phyloP scores from a whole-genome alignment of 2,113 vertebrate species.

The Coptodon rendalli region DNA sequence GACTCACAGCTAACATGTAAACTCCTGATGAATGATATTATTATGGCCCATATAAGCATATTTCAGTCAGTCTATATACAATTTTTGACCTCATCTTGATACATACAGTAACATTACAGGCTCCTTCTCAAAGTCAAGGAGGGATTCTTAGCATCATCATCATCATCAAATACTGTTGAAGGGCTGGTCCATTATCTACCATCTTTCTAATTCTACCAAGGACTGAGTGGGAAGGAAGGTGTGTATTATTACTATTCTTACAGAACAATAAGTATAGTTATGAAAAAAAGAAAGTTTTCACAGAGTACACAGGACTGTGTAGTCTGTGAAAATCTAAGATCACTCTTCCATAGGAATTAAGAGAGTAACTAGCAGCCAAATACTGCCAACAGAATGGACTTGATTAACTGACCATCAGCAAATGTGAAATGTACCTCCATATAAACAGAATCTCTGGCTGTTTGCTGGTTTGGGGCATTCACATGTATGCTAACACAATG shows the following conservation, averaged over 20 bases:
- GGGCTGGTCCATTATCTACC: not conserved
- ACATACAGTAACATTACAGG: not conserved
- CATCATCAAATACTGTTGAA: not conserved
- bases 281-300: fast-evolving
- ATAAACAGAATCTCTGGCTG: not conserved
- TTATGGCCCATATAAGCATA: not conserved
- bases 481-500: not conserved
- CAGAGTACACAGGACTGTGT: not conserved
- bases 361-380: not conserved
- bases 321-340: not conserved
- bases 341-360: not conserved
- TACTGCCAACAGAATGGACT: not conserved
- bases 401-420: not conserved
- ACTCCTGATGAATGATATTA: not conserved
- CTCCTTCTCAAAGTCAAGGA: not conserved
- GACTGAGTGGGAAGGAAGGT: not conserved
- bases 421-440: fast-evolving
- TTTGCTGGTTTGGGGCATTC: not conserved
- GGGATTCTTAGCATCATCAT: not conserved
- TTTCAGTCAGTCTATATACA: not conserved
- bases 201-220: not conserved
- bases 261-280: not conserved
- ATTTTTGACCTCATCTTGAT: not conserved
- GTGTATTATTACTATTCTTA: not conserved
- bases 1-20: not conserved